Conservation (phyloP, 1,140 invertebrate genomes). For the Sycophaga agraensis region DNA sequence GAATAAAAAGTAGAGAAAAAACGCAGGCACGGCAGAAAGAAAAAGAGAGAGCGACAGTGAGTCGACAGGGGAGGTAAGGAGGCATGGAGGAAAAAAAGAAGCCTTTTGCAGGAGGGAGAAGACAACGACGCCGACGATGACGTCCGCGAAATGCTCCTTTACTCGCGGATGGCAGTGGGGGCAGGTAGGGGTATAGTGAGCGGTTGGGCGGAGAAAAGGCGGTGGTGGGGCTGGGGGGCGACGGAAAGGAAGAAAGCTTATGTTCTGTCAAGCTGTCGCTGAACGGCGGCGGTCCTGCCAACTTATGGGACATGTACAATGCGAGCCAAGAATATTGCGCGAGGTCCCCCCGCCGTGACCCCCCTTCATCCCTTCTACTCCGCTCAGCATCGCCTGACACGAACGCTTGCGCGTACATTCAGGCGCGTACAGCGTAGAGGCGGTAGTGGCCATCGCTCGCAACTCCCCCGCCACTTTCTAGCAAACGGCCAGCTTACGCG, state of each 20-base stretch:
- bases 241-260: slow-evolving; percentile 42
- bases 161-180: neutral
- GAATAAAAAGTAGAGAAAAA: no score
- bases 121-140: slow-evolving; percentile 1
- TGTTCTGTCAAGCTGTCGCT: slow-evolving; percentile 57
- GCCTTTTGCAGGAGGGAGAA: slow-evolving; percentile 7
- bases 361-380: slow-evolving; percentile 5
- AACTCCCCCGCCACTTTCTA: neutral
- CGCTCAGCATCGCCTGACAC: neutral
- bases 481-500: slow-evolving; percentile 2
- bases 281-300: slow-evolving; percentile 50
- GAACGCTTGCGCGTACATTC: no score
- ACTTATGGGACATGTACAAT: slow-evolving; percentile 56
- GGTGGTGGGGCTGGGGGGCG: slow-evolving; percentile 4
- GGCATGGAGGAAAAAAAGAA: neutral
- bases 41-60: neutral
- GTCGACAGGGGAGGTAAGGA: neutral
- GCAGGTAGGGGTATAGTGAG: neutral
- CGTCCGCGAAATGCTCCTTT: slow-evolving; percentile 22
- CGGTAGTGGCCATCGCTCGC: no score
- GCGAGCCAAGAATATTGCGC: slow-evolving; percentile 52
- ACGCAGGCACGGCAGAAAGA: no score
- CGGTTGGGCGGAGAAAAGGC: no score
- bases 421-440: no score
- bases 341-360: slow-evolving; percentile 2